These are phyloP conservation scores for Lytechinus variegatus DNA, from an alignment of 35 echinoderm and acorn worm genomes.

Conservation along the genomic window DNA sequence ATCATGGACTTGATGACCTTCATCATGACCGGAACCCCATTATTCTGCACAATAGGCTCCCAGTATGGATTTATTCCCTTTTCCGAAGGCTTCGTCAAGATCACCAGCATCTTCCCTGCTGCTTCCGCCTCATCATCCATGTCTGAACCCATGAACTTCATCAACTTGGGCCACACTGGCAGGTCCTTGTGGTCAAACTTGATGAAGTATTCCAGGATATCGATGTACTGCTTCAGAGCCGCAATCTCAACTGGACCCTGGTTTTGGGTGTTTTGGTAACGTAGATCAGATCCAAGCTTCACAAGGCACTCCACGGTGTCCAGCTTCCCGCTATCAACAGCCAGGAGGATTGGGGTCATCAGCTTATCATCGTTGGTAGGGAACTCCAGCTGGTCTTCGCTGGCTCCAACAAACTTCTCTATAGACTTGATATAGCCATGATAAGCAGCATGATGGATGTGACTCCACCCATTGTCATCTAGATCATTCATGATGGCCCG, in stretches of 20 bases:
- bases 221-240: conserved; percentile 57
- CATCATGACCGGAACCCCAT: conserved; percentile 68
- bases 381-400: conserved; percentile 93
- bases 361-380: conserved; percentile 84
- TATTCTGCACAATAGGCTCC: conserved; percentile 65
- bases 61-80: conserved; percentile 52
- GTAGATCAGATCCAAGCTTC: conserved; percentile 78
- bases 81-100: conserved; percentile 65
- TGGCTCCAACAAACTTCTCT: conserved; percentile 82
- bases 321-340: conserved; percentile 81
- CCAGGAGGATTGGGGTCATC: conserved; percentile 85
- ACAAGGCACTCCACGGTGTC: conserved; percentile 88
- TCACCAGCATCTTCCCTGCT: conserved; percentile 76
- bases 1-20: conserved; percentile 89
- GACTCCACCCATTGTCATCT: conserved; percentile 94
- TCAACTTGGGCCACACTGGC: conserved; percentile 81
- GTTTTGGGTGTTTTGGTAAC: conserved; percentile 85
- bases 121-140: conserved; percentile 82
- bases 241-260: conserved; percentile 76
- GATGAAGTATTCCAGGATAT: conserved; percentile 85
- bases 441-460: conserved; percentile 92
- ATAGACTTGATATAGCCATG: conserved; percentile 93
- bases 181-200: conserved; percentile 78
- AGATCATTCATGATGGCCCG: conserved; percentile 94
- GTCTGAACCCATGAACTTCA: conserved; percentile 85